Percentiles rank a stretch among this genome's conserved stretches.
Evolutionary conservation across 2,888 invertebrate species (phyloP).

Genomic region (Andrena minutula): DNA sequence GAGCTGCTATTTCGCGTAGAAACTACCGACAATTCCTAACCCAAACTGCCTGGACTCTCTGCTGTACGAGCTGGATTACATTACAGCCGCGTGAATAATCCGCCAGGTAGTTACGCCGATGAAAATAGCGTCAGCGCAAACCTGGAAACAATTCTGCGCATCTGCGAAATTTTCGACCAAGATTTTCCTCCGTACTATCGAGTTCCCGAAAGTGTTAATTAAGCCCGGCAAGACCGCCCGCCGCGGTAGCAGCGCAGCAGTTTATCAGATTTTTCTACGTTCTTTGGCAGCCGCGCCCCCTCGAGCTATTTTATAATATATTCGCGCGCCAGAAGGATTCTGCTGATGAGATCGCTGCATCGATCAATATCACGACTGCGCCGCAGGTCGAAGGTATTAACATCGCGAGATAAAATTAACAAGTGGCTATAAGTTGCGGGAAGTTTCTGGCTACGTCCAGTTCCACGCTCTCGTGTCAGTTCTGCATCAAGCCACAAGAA

Average conservation of each 20-base stretch:
- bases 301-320: not conserved
- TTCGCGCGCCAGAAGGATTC: not conserved
- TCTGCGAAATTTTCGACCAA: constrained; percentile 60
- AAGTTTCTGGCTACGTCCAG: too few species aligned
- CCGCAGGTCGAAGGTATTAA: not conserved
- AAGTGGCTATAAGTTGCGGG: too few species aligned
- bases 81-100: constrained; percentile 70
- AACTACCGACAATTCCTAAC: constrained; percentile 69
- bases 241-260: not conserved
- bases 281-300: not conserved
- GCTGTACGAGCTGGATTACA: constrained; percentile 67
- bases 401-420: too few species aligned
- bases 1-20: constrained; percentile 66
- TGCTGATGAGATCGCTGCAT: not conserved
- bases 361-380: not conserved
- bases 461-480: too few species aligned
- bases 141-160: constrained; percentile 67
- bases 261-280: constrained; percentile 4
- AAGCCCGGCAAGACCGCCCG: constrained; percentile 26
- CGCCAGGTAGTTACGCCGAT: constrained; percentile 64
- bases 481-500: too few species aligned
- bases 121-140: constrained; percentile 67
- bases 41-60: constrained; percentile 58
- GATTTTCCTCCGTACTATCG: constrained; percentile 50
- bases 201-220: constrained; percentile 44